Evolutionary conservation across 2,888 invertebrate genomes (phyloP), one percentile per base, ranked within the genome.

Genomic region (Scaptomyza polygonia): DNA sequence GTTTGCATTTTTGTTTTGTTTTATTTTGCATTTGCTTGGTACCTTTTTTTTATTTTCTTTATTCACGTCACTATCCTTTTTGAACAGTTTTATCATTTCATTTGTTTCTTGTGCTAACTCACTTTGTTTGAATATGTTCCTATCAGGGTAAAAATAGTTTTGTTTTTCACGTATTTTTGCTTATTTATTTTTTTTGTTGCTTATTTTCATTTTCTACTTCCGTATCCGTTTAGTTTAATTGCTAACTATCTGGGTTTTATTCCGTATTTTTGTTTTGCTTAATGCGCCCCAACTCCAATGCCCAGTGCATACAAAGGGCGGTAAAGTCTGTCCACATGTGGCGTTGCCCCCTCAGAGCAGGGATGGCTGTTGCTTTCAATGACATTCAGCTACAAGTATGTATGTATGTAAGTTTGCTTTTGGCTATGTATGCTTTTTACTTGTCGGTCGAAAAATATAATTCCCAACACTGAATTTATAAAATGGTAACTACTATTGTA

Each of bases 211-310:
- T 25, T 25, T 25, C 4, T 4, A 5, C 63, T 62, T 72, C 63
- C 68, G 30, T 61, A 67, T 58, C 52, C 40, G 34, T 59, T 48
- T 62, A 39, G 30, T 51, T 67, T 61, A 59, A 9, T 57, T 62
- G 44, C 45, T 64, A 39, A 40, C 27, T 48, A 61, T 63, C 47
- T 42, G 43, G 16, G 14, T 42, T 47, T 59, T 56, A 49, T 48
- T 45, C 16, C 52, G 61, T 51, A 58, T 65, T 61, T 53, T 61
- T 53, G 55, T 63, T 30, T 30, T 64, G 34, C 34, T 89, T 67
- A 68, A 75, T 89, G 88, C 90, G 86, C 91, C 91, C 90, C 91
- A 89, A 83, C 91, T 91, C 90, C 91, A 89, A 91, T 69, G n/a
- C n/a, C n/a, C n/a, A n/a, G n/a, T n/a, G n/a, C n/a, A n/a, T n/a